Percentiles rank a stretch among this genome's conserved stretches.
These are phyloP conservation scores for Amazona ochrocephala DNA, from an alignment of 2,797 vertebrate genomes.

Conservation along the genomic window DNA sequence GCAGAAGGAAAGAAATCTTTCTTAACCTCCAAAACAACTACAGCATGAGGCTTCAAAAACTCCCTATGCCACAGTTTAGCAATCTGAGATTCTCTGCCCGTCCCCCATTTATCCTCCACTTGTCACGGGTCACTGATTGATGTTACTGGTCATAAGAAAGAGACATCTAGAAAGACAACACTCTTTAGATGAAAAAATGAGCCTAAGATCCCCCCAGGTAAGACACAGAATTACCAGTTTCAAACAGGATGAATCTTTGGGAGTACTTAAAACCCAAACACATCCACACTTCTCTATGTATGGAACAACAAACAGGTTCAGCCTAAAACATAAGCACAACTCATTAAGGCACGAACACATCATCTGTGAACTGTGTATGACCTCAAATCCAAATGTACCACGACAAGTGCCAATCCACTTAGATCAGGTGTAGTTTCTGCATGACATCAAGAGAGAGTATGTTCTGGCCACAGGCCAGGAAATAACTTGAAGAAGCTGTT, in stretches of 20 bases:
- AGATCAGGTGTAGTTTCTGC: conserved; percentile 5
- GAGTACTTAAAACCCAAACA: not conserved
- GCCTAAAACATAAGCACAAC: not conserved
- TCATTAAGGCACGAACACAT: not conserved
- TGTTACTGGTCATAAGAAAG: not conserved
- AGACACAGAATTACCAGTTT: not conserved
- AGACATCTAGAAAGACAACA: not conserved
- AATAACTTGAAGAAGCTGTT: conserved; percentile 17
- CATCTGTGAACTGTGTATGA: not conserved
- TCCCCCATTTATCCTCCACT: not conserved
- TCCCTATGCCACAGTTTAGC: not conserved
- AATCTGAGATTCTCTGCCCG: not conserved
- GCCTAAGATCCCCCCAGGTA: not conserved
- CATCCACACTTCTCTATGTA: not conserved
- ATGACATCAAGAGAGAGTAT: not conserved
- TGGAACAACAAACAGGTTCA: not conserved
- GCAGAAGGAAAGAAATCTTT: conserved; percentile 42
- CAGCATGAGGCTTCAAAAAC: not conserved
- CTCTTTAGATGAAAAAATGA: not conserved
- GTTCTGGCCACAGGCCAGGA: conserved; percentile 7
- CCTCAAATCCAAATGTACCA: not conserved
- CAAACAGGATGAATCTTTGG: not conserved
- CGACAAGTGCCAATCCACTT: not conserved
- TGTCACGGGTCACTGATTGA: not conserved
- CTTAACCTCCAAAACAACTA: conserved; percentile 55